phyloP scores from a whole-genome alignment of 2,888 invertebrate genomes.

The Torymus auratus region DNA sequence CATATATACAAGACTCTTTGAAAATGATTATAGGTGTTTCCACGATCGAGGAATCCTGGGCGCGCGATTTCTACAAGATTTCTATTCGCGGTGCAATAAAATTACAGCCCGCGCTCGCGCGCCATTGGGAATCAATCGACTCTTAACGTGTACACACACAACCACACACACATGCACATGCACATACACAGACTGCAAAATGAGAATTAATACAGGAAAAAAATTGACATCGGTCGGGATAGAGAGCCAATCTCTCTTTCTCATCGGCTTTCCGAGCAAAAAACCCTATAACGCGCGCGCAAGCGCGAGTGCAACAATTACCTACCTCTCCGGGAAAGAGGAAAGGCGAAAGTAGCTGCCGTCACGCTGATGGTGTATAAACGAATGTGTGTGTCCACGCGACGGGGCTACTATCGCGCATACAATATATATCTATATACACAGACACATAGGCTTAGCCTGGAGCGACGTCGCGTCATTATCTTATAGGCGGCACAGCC shows the following conservation, averaged over 20 bases:
- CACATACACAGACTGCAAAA: no score
- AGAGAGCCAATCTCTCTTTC: slow-evolving; percentile 44
- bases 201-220: background rate
- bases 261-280: slow-evolving; percentile 23
- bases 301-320: slow-evolving; percentile 28
- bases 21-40: slow-evolving; percentile 39
- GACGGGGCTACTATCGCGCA: no score
- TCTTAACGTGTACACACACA: no score
- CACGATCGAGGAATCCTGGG: slow-evolving; percentile 11
- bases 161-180: no score
- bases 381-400: no score
- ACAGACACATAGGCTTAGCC: slow-evolving; percentile 1
- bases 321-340: slow-evolving; percentile 32
- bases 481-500: slow-evolving; percentile 8
- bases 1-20: background rate
- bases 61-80: slow-evolving; percentile 45
- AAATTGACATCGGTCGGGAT: slow-evolving; percentile 17
- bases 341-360: slow-evolving; percentile 44
- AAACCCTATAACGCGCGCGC: slow-evolving; percentile 8
- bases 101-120: slow-evolving; percentile 4
- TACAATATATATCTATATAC: no score
- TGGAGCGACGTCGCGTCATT: slow-evolving; percentile 27
- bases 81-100: slow-evolving; percentile 32
- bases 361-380: no score
- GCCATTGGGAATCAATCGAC: no score